Evolutionary conservation across 1,140 invertebrate genomes (phyloP), one percentile per base, ranked within the genome.

Genomic region (Hydropsyche tenuis): DNA sequence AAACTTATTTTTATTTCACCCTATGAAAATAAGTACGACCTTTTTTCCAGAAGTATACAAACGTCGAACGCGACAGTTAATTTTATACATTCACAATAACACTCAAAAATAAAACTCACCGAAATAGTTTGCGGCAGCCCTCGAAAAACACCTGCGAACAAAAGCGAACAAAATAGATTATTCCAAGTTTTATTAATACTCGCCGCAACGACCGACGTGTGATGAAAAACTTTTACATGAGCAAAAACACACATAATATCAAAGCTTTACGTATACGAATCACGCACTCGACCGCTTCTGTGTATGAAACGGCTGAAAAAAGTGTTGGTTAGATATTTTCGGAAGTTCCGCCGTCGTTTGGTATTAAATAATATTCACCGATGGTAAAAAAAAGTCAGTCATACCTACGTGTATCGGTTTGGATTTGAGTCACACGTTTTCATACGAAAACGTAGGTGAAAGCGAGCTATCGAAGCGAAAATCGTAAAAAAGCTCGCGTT

Each of bases 271-370:
- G 46, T 48, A 18, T 48, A 18, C 48, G 48, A 53, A 53, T 53
- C 48, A 53, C 48, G 48, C 48, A 53, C 48, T 53, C 48, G 48
- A 53, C 16, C 48, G 48, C 20, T 53, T 48, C 46, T 48, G 46
- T 14, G 46, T n/a, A 48, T 48, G 9, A 37, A 37, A 9, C 30
- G 30, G 3, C 9, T 4, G 30, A 37, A 53, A 53, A 53, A 53
- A 53, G 16, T 16, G 30, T 37, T 37, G 3, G 3, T 9, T 37
- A 37, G 30, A 37, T 53, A 18, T 53, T 20, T 16, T 11, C 48
- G 48, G 48, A 53, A 18, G 30, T 20, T 53, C 48, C 7, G 14
- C 18, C 48, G 48, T 12, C n/a, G 16, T 18, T 53, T 18, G 9
- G 48, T 20, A 37, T 3, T 4, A 37, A 4, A 4, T 9, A 9